phyloP scores from a whole-genome alignment of 2,113 vertebrate species.

The Pluvianellus socialis region DNA sequence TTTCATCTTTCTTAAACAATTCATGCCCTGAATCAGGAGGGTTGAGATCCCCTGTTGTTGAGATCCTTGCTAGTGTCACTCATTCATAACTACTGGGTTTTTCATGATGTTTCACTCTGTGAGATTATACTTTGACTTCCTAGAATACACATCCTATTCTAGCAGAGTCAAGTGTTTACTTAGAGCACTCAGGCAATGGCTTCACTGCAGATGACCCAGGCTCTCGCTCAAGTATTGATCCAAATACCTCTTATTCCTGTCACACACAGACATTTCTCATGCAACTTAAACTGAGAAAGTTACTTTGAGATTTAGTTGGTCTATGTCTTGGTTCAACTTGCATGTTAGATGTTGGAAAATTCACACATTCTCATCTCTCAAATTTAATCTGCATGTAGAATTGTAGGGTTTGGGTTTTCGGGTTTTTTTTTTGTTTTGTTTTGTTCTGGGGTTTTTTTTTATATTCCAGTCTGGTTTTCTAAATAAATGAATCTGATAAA shows the following conservation, averaged over 20 bases:
- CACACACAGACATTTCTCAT: neutral
- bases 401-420: no score
- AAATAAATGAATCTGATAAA: neutral
- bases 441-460: neutral
- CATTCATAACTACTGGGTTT: slow-evolving; percentile 17
- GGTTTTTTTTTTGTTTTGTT: no score
- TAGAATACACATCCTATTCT: neutral
- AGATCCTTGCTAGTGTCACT: neutral
- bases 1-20: slow-evolving; percentile 25
- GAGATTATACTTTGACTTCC: neutral
- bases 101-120: neutral
- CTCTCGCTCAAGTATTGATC: neutral
- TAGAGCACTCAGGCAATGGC: neutral
- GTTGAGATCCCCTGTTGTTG: neutral
- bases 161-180: neutral
- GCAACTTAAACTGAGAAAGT: neutral
- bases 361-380: neutral
- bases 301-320: neutral
- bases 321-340: neutral
- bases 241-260: neutral
- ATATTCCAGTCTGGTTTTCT: neutral
- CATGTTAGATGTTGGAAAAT: neutral
- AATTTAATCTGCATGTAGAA: neutral
- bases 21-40: neutral
- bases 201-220: neutral